Evolutionary conservation across 2,888 invertebrate species (phyloP).

Genomic region (Apantesis nais): DNA sequence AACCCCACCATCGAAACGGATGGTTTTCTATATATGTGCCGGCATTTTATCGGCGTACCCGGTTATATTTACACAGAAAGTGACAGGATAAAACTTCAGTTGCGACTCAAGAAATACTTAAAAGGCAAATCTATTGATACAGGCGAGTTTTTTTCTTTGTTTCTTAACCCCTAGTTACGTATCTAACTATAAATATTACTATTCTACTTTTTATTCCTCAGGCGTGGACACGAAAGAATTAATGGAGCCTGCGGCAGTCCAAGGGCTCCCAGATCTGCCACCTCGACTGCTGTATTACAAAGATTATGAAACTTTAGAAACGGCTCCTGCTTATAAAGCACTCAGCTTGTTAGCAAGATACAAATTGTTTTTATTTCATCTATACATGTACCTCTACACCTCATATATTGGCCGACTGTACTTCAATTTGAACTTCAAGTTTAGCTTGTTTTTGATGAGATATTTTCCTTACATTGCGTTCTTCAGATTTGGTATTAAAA

Average conservation of each 20-base stretch:
- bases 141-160: constrained; percentile 48
- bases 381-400: constrained; percentile 64
- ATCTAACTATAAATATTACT: background rate
- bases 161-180: background rate
- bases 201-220: constrained; percentile 41
- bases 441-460: constrained; percentile 87
- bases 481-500: constrained; percentile 86
- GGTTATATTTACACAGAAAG: constrained; percentile 81
- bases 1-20: constrained; percentile 86
- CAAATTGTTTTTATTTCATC: constrained; percentile 56
- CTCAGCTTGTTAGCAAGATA: constrained; percentile 60
- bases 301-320: constrained; percentile 74
- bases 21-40: constrained; percentile 84
- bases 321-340: constrained; percentile 74
- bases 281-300: constrained; percentile 68
- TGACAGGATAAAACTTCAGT: constrained; percentile 64
- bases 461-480: constrained; percentile 90
- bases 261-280: constrained; percentile 55
- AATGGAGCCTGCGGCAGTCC: constrained; percentile 57
- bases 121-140: constrained; percentile 62
- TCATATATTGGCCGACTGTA: constrained; percentile 84
- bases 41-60: constrained; percentile 83
- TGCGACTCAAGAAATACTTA: constrained; percentile 55
- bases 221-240: constrained; percentile 64
- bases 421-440: constrained; percentile 86